Evolutionary conservation across 1,140 invertebrate genomes (phyloP).

Genomic region (Drosophila sulfurigaster): DNA sequence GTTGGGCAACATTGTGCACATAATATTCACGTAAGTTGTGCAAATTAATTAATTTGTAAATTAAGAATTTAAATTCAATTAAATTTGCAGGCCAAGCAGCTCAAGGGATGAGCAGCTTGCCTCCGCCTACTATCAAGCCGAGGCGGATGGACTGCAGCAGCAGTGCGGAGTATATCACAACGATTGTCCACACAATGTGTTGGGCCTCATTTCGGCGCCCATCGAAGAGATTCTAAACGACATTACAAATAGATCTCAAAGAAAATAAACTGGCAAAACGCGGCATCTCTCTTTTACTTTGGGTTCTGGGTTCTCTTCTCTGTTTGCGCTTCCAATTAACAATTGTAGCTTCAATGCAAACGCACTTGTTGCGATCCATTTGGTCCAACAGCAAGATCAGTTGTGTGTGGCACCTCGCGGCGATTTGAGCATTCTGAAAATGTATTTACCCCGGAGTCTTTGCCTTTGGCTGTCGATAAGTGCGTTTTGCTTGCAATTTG

Average conservation of each 20-base stretch:
- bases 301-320: slow-evolving; percentile 10
- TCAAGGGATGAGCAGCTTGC: slow-evolving; percentile 86
- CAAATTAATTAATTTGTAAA: not conserved
- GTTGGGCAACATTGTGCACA: slow-evolving; percentile 71
- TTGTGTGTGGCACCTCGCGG: slow-evolving; percentile 38
- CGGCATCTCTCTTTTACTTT: slow-evolving; percentile 8
- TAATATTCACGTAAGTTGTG: slow-evolving; percentile 66
- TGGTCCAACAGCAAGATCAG: slow-evolving; percentile 34
- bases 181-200: slow-evolving; percentile 70
- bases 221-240: slow-evolving; percentile 59
- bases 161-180: slow-evolving; percentile 77
- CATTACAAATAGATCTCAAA: slow-evolving; percentile 33
- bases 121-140: slow-evolving; percentile 86
- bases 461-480: slow-evolving; percentile 5
- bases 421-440: slow-evolving; percentile 37
- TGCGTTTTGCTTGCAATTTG: slow-evolving; percentile 26
- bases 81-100: slow-evolving; percentile 85
- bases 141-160: slow-evolving; percentile 80
- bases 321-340: slow-evolving; percentile 37
- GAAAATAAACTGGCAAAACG: slow-evolving; percentile 62
- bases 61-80: not conserved
- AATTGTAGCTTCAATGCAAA: slow-evolving; percentile 25
- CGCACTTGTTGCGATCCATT: slow-evolving; percentile 36
- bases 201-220: slow-evolving; percentile 75
- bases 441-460: slow-evolving; percentile 22